These are phyloP conservation scores for Pseudomyrmex cubaensis DNA, from an alignment of 1,140 invertebrate species.

Conservation along the genomic window DNA sequence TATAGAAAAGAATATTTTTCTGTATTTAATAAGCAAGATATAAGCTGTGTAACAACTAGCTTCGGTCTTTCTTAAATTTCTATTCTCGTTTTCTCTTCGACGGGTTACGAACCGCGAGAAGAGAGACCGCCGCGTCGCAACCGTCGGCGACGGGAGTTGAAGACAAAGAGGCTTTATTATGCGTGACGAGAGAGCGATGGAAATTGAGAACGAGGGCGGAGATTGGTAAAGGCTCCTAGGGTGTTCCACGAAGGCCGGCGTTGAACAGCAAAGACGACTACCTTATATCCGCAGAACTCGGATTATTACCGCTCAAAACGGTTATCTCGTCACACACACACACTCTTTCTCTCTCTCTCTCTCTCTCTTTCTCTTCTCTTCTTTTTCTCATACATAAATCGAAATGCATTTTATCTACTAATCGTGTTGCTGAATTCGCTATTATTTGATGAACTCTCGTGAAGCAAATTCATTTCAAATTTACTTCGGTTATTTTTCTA, in stretches of 20 bases:
- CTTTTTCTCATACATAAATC: neutral
- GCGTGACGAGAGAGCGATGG: constrained; percentile 60
- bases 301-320: constrained; percentile 58
- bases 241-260: constrained; percentile 42
- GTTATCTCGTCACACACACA: neutral
- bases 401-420: constrained; percentile 20
- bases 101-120: constrained; percentile 43
- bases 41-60: too few species aligned
- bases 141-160: constrained; percentile 12
- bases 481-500: too few species aligned
- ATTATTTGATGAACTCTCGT: too few species aligned
- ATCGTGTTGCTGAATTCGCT: neutral
- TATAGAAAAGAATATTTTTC: too few species aligned
- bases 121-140: constrained; percentile 21
- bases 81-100: constrained; percentile 47
- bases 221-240: constrained; percentile 60
- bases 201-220: constrained; percentile 73
- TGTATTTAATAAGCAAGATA: too few species aligned
- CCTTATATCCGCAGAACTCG: constrained; percentile 66
- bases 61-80: constrained; percentile 60
- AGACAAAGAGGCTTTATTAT: constrained; percentile 76
- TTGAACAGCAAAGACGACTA: constrained; percentile 45
- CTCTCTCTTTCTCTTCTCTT: neutral
- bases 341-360: neutral
- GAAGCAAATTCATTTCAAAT: too few species aligned